phyloP scores from a whole-genome alignment of 2,113 vertebrate species.

The Podarcis cretensis region DNA sequence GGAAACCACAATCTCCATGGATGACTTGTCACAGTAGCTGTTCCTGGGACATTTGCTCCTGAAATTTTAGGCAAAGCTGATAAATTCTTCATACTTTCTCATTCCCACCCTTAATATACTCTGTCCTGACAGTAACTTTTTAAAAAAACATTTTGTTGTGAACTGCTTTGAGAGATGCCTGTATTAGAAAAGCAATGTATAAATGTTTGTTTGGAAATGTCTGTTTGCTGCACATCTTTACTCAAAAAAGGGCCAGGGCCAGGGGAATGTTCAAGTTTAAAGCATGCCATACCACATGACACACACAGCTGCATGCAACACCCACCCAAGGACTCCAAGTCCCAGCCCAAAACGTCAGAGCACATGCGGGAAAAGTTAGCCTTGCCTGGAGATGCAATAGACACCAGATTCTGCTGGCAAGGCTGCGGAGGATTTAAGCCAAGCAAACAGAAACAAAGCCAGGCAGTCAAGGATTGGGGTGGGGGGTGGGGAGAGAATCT shows the following conservation, averaged over 20 bases:
- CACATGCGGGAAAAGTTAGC: conserved; percentile 30
- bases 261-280: background rate
- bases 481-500: background rate
- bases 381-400: conserved; percentile 9
- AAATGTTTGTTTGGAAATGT: too few relatives aligned
- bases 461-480: background rate
- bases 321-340: background rate
- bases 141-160: too few relatives aligned
- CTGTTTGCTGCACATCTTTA: background rate
- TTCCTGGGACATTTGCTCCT: too few relatives aligned
- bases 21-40: too few relatives aligned
- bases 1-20: too few relatives aligned
- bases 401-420: conserved; percentile 33
- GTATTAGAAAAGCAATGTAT: too few relatives aligned
- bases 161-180: too few relatives aligned
- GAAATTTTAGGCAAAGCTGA: too few relatives aligned
- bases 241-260: too few relatives aligned
- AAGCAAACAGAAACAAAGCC: conserved; percentile 33
- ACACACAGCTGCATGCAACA: background rate
- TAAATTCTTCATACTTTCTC: too few relatives aligned
- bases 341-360: conserved; percentile 14
- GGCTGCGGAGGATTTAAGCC: background rate
- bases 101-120: too few relatives aligned
- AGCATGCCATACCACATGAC: background rate
- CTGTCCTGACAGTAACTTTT: too few relatives aligned